Evolutionary conservation across 2,888 invertebrate genomes (phyloP).

Genomic region (Catocala nupta): DNA sequence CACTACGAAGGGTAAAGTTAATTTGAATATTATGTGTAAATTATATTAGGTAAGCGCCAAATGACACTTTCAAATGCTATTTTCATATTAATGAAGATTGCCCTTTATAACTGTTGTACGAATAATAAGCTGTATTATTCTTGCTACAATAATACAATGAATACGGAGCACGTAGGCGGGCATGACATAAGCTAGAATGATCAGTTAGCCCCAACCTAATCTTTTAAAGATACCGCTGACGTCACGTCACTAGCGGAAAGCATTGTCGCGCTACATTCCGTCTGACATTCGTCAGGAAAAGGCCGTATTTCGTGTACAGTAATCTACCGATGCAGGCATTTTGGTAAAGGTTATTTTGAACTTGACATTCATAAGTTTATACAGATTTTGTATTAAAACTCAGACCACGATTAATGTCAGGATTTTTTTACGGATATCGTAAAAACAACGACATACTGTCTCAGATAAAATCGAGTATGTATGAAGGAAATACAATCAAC

Average conservation of each 20-base stretch:
- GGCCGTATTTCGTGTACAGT: conserved; percentile 41
- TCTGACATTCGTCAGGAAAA: conserved; percentile 44
- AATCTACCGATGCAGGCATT: conserved; percentile 37
- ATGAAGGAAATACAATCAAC: no score
- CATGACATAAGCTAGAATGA: conserved; percentile 32
- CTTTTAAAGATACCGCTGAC: conserved; percentile 46
- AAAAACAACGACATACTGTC: background rate
- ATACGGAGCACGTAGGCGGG: conserved; percentile 15
- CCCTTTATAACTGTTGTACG: no score
- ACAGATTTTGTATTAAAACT: background rate
- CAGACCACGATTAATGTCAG: no score
- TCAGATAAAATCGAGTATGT: no score
- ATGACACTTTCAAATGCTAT: no score
- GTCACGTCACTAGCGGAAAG: conserved; percentile 38
- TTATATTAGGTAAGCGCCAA: no score
- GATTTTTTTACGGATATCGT: background rate
- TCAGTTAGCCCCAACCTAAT: conserved; percentile 41
- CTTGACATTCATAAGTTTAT: conserved; percentile 16
- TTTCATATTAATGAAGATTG: no score
- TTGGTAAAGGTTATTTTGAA: conserved; percentile 14
- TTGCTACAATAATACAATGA: background rate
- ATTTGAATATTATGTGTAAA: background rate
- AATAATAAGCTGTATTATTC: background rate
- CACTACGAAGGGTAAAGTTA: background rate
- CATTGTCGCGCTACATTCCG: conserved; percentile 42